These are phyloP conservation scores for Eremobia ochroleuca DNA, from an alignment of 2,888 invertebrate genomes.

Conservation along the genomic window DNA sequence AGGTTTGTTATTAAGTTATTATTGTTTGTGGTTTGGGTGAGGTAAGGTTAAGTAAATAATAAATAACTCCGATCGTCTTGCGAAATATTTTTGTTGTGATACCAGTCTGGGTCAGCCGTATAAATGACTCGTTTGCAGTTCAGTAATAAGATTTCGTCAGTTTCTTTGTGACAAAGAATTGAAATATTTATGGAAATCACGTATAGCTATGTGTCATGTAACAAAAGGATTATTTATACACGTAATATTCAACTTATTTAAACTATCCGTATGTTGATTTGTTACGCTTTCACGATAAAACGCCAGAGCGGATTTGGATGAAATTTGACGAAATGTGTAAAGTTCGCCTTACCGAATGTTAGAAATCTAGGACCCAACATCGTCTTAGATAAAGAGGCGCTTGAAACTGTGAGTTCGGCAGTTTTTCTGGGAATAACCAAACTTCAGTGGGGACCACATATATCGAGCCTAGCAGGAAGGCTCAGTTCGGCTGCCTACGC, in stretches of 20 bases:
- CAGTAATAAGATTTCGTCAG: constrained; percentile 23
- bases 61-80: constrained; percentile 71
- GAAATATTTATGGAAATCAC: background rate
- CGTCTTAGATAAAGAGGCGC: no score
- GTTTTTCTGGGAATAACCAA: no score
- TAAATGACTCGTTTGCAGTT: constrained; percentile 24
- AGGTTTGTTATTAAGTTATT: constrained; percentile 76
- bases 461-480: no score
- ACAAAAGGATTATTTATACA: background rate
- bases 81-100: constrained; percentile 79
- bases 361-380: no score
- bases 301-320: no score
- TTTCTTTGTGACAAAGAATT: background rate
- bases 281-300: no score
- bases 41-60: constrained; percentile 76
- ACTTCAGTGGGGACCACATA: no score
- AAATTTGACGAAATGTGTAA: no score
- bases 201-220: background rate
- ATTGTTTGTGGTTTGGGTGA: constrained; percentile 65
- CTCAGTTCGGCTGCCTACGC: no score
- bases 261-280: no score
- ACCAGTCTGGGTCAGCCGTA: constrained; percentile 60
- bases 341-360: no score
- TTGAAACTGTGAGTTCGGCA: no score
- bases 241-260: background rate